phyloP scores from a whole-genome alignment of 2,113 vertebrate genomes.

The Cochlearius cochlearius region DNA sequence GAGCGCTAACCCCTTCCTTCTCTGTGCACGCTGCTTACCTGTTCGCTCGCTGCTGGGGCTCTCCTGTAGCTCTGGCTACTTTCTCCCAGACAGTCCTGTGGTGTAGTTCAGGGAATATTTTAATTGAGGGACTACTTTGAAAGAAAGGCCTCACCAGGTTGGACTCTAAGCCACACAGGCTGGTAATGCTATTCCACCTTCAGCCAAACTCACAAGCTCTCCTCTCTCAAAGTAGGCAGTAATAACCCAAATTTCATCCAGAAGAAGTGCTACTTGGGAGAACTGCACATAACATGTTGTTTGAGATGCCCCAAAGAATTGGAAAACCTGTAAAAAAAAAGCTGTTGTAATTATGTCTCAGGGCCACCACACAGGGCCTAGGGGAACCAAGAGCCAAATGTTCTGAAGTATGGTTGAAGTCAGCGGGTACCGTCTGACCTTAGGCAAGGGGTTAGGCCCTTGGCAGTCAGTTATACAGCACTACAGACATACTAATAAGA shows the following conservation, averaged over 20 bases:
- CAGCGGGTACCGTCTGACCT: not conserved
- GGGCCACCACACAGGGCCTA: not conserved
- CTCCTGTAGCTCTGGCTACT: not conserved
- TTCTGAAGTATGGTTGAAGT: not conserved
- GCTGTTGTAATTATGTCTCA: not conserved
- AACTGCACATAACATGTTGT: not conserved
- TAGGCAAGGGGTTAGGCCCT: not conserved
- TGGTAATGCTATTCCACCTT: not conserved
- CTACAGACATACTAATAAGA: not conserved
- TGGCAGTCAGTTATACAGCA: not conserved
- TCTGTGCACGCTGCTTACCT: accelerated
- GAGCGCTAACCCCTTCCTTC: not conserved
- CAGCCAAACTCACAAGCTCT: not conserved
- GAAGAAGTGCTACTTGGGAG: not conserved
- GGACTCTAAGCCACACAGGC: not conserved
- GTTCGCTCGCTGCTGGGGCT: not conserved
- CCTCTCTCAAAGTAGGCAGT: not conserved
- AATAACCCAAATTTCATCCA: not conserved
- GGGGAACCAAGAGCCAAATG: not conserved
- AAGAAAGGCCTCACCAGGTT: not conserved
- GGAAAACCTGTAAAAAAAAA: not conserved
- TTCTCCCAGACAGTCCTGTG: not conserved
- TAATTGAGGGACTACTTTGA: not conserved
- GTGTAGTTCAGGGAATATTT: not conserved
- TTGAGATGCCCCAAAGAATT: not conserved